phyloP scores from a whole-genome alignment of 1,140 invertebrate species.

The Vanessa tameamea region DNA sequence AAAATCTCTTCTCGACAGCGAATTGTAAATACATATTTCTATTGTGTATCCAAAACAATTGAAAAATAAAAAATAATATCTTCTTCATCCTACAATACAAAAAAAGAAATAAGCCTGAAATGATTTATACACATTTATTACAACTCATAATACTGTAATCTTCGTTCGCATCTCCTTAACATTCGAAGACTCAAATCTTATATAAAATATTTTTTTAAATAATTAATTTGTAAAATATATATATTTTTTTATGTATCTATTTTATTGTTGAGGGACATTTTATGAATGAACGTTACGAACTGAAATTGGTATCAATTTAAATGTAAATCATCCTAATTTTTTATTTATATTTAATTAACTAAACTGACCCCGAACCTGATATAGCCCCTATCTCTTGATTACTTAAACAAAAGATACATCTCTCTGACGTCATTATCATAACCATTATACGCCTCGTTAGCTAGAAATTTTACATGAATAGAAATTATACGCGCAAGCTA shows the following conservation, averaged over 20 bases:
- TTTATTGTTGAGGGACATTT: no score
- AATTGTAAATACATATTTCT: slow-evolving; percentile 26
- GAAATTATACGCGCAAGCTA: background rate
- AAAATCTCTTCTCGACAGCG: slow-evolving; percentile 44
- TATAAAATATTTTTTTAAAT: no score
- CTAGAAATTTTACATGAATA: slow-evolving; percentile 5
- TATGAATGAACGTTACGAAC: no score
- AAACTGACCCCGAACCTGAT: background rate
- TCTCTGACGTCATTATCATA: slow-evolving; percentile 20
- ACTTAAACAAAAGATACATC: slow-evolving; percentile 16
- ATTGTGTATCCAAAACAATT: slow-evolving; percentile 6
- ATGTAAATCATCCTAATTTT: background rate
- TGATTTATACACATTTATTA: no score
- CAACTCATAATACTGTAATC: background rate
- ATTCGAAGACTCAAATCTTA: no score
- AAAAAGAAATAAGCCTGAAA: no score
- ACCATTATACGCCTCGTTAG: slow-evolving; percentile 25
- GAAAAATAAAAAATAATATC: background rate
- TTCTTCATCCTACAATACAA: background rate
- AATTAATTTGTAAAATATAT: no score
- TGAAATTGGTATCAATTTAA: no score
- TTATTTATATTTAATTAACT: background rate
- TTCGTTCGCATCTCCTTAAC: background rate
- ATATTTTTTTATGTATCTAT: no score
- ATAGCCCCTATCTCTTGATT: slow-evolving; percentile 12